Evolutionary conservation across 2,113 vertebrate genomes (phyloP).

Genomic region (Siniperca knerii): DNA sequence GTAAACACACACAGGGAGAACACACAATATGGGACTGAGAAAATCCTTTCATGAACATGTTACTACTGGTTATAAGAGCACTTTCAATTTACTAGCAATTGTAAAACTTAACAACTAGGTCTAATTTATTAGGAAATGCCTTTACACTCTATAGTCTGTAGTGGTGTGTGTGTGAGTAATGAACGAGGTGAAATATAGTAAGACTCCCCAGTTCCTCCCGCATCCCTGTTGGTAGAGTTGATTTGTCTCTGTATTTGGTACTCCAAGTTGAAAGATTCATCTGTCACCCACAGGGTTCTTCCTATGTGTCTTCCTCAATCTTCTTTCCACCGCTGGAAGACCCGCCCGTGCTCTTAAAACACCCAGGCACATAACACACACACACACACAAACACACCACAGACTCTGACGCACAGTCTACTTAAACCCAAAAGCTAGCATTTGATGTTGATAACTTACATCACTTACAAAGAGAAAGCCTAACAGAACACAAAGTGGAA

Average conservation of each 20-base stretch:
- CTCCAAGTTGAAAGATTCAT: slow-evolving; percentile 68
- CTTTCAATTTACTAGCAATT: slow-evolving; percentile 64
- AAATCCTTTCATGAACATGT: slow-evolving; percentile 38
- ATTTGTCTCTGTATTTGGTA: slow-evolving; percentile 75
- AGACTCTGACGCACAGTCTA: slow-evolving; percentile 26
- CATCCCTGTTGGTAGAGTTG: slow-evolving; percentile 58
- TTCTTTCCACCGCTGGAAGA: slow-evolving; percentile 59
- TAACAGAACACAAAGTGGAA: slow-evolving; percentile 16
- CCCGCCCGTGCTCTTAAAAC: slow-evolving; percentile 47
- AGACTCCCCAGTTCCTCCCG: slow-evolving; percentile 47
- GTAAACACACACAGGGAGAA: slow-evolving; percentile 57
- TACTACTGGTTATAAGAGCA: slow-evolving; percentile 35
- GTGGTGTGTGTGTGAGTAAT: slow-evolving; percentile 57
- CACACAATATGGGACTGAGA: slow-evolving; percentile 36
- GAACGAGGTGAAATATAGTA: slow-evolving; percentile 66
- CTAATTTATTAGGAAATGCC: slow-evolving; percentile 67
- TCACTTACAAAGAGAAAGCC: slow-evolving; percentile 11
- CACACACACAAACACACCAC: slow-evolving; percentile 28
- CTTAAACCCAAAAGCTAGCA: slow-evolving; percentile 21
- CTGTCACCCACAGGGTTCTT: slow-evolving; percentile 67
- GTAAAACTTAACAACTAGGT: slow-evolving; percentile 69
- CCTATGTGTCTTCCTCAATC: slow-evolving; percentile 69
- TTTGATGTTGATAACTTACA: slow-evolving; percentile 35
- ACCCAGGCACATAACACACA: slow-evolving; percentile 32
- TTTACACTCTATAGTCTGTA: slow-evolving; percentile 41